Conservation (phyloP, 2,797 vertebrate genomes). For the Gymnopithys bicolor region DNA sequence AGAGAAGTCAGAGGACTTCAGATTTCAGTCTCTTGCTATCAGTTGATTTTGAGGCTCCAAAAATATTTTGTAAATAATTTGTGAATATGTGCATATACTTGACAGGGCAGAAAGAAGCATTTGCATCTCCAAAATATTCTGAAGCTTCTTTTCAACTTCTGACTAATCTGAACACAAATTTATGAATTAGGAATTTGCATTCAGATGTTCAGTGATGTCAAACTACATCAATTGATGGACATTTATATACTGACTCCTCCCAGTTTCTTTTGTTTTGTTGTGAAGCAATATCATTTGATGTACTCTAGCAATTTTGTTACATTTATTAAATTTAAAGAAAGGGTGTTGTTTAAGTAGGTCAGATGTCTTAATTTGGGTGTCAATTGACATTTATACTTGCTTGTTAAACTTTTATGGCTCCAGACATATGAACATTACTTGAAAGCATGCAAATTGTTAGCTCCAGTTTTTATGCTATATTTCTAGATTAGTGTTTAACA, state of each 20-base stretch:
- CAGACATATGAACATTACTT: background rate
- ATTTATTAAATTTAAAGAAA: constrained; percentile 35
- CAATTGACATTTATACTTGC: constrained; percentile 30
- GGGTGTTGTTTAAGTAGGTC: background rate
- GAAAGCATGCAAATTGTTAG: constrained; percentile 46
- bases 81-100: background rate
- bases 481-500: constrained; percentile 15
- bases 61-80: background rate
- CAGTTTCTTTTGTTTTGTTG: background rate
- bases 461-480: background rate
- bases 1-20: background rate
- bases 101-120: background rate
- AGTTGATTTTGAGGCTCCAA: background rate
- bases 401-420: constrained; percentile 28
- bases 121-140: background rate
- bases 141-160: background rate
- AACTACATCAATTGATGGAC: background rate
- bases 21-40: background rate
- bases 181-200: background rate
- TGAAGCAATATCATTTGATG: background rate
- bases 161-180: background rate
- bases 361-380: background rate
- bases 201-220: background rate
- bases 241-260: background rate
- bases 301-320: background rate